Conservation (phyloP, 53 echinoderm and acorn worm species). For the Temnopleurus reevesii region DNA sequence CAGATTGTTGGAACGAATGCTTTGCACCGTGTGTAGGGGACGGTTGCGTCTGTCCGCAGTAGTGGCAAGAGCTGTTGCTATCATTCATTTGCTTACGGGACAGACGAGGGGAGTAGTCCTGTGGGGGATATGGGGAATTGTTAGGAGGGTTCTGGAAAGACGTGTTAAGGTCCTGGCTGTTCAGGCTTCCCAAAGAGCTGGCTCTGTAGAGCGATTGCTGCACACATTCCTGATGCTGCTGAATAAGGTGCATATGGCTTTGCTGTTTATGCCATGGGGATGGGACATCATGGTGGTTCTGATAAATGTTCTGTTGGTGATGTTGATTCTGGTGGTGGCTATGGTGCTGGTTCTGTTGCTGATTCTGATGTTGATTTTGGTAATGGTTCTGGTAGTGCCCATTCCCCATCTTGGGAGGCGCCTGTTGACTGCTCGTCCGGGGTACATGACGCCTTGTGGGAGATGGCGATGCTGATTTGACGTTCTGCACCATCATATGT, state of each 20-base stretch:
- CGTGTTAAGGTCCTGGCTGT: constrained; percentile 54
- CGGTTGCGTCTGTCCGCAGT: constrained; percentile 46
- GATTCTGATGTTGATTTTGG: too few relatives aligned
- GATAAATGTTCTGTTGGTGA: too few relatives aligned
- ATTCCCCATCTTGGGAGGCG: constrained; percentile 57
- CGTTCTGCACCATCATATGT: constrained; percentile 59
- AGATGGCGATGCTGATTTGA: constrained; percentile 57
- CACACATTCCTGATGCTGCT: constrained; percentile 35
- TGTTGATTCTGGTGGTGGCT: too few relatives aligned
- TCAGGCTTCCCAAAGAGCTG: constrained; percentile 37
- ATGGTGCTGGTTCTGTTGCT: too few relatives aligned
- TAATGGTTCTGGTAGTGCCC: constrained; percentile 27
- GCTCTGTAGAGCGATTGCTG: constrained; percentile 48
- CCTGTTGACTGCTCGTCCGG: constrained; percentile 52
- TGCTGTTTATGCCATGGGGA: constrained; percentile 58
- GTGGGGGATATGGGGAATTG: constrained; percentile 36
- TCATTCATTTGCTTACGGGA: constrained; percentile 44
- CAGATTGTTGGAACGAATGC: constrained; percentile 52
- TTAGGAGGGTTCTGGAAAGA: constrained; percentile 24
- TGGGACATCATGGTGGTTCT: constrained; percentile 39
- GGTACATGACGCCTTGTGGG: constrained; percentile 53
- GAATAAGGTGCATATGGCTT: constrained; percentile 45
- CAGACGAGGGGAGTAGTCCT: constrained; percentile 48
- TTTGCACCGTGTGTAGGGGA: constrained; percentile 49
- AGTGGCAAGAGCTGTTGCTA: constrained; percentile 26